A percentile compares a stretch with the other conserved stretches of the same genome.
phyloP scores from a whole-genome alignment of 2,113 vertebrate genomes.

The Globicephala melas region DNA sequence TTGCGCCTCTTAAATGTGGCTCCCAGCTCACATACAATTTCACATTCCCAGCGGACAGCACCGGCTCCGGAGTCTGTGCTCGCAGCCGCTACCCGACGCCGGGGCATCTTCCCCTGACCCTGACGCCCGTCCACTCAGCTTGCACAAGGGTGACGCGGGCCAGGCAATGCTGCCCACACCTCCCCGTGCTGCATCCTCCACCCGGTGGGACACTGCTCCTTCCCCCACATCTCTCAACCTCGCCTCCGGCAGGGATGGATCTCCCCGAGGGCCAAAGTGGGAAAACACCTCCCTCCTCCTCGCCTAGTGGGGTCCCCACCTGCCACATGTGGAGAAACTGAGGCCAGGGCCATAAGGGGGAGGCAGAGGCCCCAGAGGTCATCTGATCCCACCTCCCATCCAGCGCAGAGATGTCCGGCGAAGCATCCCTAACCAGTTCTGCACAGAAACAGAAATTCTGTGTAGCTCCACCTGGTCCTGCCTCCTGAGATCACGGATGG shows the following conservation, averaged over 20 bases:
- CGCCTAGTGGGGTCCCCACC: background rate
- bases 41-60: background rate
- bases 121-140: background rate
- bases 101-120: background rate
- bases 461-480: background rate
- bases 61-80: background rate
- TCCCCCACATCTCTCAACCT: background rate
- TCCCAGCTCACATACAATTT: background rate
- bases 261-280: background rate
- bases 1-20: background rate
- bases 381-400: background rate
- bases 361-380: background rate
- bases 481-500: background rate
- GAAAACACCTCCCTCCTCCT: background rate
- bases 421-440: background rate
- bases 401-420: background rate
- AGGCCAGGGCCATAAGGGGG: background rate
- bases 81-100: fast-evolving
- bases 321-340: background rate
- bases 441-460: background rate
- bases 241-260: background rate
- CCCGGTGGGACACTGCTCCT: fast-evolving
- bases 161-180: background rate
- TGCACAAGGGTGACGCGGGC: background rate
- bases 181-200: background rate